phyloP scores from a whole-genome alignment of 64 coral and sea anemone species.

The Pocillopora damicornis region DNA sequence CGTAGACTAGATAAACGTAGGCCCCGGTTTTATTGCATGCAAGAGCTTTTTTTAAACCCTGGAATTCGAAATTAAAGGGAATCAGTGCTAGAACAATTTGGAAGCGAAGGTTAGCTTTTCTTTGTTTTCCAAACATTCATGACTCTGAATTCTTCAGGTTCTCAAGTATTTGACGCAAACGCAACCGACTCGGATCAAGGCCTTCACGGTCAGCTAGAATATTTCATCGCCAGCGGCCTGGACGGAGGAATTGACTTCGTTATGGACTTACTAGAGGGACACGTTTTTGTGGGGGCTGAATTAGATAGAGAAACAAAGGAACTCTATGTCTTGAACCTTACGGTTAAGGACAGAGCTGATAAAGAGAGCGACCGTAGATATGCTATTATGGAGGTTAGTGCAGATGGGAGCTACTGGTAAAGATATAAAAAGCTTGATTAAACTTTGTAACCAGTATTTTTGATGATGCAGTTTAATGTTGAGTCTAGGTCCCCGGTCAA shows the following conservation, averaged over 20 bases:
- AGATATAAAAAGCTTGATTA: too few relatives aligned
- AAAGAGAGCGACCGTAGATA: slow-evolving; percentile 18
- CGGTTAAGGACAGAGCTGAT: slow-evolving; percentile 32
- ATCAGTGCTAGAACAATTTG: neutral
- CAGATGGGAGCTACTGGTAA: too few relatives aligned
- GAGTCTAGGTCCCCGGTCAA: too few relatives aligned
- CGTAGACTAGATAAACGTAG: too few relatives aligned
- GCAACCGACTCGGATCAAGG: slow-evolving; percentile 56
- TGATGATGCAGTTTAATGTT: too few relatives aligned
- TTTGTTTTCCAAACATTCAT: neutral
- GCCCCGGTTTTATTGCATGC: too few relatives aligned
- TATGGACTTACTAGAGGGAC: slow-evolving; percentile 31
- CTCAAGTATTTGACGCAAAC: slow-evolving; percentile 38
- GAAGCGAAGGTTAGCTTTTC: neutral
- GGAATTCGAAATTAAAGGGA: too few relatives aligned
- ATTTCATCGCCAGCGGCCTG: slow-evolving; percentile 40
- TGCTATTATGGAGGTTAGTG: slow-evolving; percentile 17
- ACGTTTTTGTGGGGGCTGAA: slow-evolving; percentile 39
- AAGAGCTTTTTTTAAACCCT: too few relatives aligned
- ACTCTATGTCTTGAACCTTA: slow-evolving; percentile 51
- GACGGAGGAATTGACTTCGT: slow-evolving; percentile 58
- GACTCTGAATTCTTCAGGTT: neutral
- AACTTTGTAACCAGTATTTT: too few relatives aligned
- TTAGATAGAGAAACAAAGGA: slow-evolving; percentile 55
- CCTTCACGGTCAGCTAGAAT: slow-evolving; percentile 53